Base-by-base conservation (phyloP, 1,140 invertebrate genomes). In the Pectinophora gossypiella region DNA sequence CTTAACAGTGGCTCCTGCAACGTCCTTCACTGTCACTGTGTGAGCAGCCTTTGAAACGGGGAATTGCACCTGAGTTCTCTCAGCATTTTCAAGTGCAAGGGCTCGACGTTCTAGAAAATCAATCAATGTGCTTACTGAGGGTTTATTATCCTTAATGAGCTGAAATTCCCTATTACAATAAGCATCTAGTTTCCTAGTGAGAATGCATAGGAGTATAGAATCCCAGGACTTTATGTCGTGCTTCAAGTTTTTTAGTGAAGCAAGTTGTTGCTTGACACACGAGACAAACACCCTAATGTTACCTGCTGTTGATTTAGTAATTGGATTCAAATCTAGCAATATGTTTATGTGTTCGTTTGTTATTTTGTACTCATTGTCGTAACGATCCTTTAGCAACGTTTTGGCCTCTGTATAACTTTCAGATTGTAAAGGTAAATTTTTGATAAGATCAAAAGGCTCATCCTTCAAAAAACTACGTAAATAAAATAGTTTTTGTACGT, bases 331-430 rank as follows among this genome's bases (percentile, higher is more conserved):
- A 13, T 49, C 48, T 20, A 49, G n/a, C 12, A 49, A 21, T 12
- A n/a, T 19, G 22, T n/a, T 20, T 20, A 49, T 38, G n/a, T 19
- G 48, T 36, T 49, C 48, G 13, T 40, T 38, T 21, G 12, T 38
- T 19, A 49, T 49, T 49, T 38, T 49, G n/a, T 49, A 49, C 12
- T 19, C 32, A 49, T 49, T 49, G 19, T 38, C n/a, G 32, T 49
- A 49, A 7, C 48, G 9, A n/a, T 49, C 32, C 1, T 49, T n/a
- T 19, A 49, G 13, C 2, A 49, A 13, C 2, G 6, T 1, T 5
- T 12, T 10, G 1, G 32, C 32, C 13, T 49, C 35, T n/a, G 1
- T 15, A 21, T 38, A 49, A 40, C 35, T 49, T 3, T 36, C 32
- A 12, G 3, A 1, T 3, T 12, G n/a, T 3, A 49, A 13, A 1